Percentiles rank a stretch among this genome's conserved stretches.
Evolutionary conservation across 2,113 vertebrate species (phyloP).

Genomic region (Cyanoderma ruficeps): DNA sequence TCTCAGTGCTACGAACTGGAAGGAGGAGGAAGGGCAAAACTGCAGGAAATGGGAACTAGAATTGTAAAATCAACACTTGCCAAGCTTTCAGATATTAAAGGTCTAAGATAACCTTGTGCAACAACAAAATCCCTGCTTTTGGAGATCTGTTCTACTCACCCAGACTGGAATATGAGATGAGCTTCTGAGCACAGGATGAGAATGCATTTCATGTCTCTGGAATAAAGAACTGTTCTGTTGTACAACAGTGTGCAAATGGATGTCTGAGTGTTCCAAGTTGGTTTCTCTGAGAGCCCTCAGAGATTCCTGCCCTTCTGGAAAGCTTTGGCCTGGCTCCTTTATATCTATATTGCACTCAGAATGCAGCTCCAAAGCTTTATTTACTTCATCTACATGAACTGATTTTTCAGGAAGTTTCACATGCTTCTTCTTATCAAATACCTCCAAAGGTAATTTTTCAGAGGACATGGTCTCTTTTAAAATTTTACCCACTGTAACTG

Average conservation of each 20-base stretch:
- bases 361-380: neutral
- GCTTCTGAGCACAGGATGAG: neutral
- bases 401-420: neutral
- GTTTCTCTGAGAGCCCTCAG: neutral
- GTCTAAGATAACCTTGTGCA: neutral
- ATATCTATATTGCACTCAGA: neutral
- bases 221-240: neutral
- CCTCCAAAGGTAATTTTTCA: neutral
- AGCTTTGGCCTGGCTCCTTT: neutral
- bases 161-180: conserved; percentile 61
- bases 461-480: neutral
- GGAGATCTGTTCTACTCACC: conserved; percentile 58
- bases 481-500: conserved; percentile 26
- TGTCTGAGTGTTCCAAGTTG: neutral
- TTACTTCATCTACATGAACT: neutral
- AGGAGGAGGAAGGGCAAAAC: neutral
- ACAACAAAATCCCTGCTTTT: neutral
- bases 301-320: neutral
- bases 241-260: neutral
- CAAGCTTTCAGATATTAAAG: neutral
- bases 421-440: neutral
- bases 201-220: neutral
- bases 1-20: neutral
- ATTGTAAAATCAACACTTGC: neutral
- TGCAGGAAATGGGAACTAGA: neutral